Percentiles rank a stretch among this genome's conserved stretches.
Conservation (phyloP, 1,140 invertebrate genomes). For the Drosophila pseudoobscura region DNA sequence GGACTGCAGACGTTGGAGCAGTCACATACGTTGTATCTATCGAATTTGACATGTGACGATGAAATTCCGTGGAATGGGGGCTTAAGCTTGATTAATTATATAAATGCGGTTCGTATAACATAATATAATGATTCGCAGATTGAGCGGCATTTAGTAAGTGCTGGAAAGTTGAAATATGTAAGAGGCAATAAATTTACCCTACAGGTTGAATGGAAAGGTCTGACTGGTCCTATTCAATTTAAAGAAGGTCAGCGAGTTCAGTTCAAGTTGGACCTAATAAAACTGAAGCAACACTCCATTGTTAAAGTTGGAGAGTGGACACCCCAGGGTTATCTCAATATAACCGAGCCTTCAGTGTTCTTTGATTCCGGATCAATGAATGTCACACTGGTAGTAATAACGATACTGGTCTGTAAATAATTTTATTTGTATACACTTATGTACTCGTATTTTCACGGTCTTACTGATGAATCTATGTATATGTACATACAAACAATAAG, state of each 20-base stretch:
- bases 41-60: slow-evolving; percentile 92
- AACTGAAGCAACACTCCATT: slow-evolving; percentile 90
- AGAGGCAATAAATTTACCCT: background rate
- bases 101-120: slow-evolving; percentile 89
- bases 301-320: slow-evolving; percentile 91
- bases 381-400: slow-evolving; percentile 88
- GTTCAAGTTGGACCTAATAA: slow-evolving; percentile 93
- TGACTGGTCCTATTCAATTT: slow-evolving; percentile 95
- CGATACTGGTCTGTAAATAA: slow-evolving; percentile 65
- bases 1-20: slow-evolving; percentile 91
- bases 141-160: too few relatives aligned
- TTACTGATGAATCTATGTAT: background rate
- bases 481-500: background rate
- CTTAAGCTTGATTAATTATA: slow-evolving; percentile 94
- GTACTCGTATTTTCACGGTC: background rate
- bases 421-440: background rate
- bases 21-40: slow-evolving; percentile 84
- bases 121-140: too few relatives aligned
- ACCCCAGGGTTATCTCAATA: slow-evolving; percentile 88
- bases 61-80: slow-evolving; percentile 94
- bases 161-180: too few relatives aligned
- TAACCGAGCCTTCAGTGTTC: slow-evolving; percentile 93
- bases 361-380: slow-evolving; percentile 92
- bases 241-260: slow-evolving; percentile 91
- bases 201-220: slow-evolving; percentile 86